Evolutionary conservation across 2,113 vertebrate genomes (phyloP).

Genomic region (Corythaixoides concolor): DNA sequence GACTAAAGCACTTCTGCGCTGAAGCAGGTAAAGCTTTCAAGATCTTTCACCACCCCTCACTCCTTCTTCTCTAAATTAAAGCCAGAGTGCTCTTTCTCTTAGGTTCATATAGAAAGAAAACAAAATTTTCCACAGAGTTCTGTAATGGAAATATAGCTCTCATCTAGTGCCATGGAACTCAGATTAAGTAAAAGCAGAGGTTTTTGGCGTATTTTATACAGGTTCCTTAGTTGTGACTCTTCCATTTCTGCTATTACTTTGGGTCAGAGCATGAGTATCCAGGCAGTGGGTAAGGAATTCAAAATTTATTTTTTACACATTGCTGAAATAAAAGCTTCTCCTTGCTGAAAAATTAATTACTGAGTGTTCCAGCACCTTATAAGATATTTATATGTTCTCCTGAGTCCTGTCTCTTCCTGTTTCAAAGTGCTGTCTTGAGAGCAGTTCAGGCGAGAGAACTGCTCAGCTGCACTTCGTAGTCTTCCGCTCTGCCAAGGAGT

Average conservation of each 20-base stretch:
- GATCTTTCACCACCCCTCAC: background rate
- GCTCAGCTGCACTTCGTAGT: conserved; percentile 10
- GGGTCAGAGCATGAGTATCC: background rate
- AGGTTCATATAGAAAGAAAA: background rate
- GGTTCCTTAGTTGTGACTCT: background rate
- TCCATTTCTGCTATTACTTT: background rate
- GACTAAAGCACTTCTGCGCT: background rate
- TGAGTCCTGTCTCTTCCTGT: conserved; percentile 53
- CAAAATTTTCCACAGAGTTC: background rate
- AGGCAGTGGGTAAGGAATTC: background rate
- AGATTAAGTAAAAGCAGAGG: background rate
- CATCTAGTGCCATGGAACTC: background rate
- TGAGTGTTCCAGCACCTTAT: conserved; percentile 65
- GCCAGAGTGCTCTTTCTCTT: background rate
- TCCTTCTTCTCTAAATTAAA: background rate
- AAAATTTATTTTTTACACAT: conserved; percentile 47
- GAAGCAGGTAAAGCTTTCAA: background rate
- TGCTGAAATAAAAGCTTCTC: conserved; percentile 66
- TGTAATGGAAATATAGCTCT: background rate
- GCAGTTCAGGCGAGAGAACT: conserved; percentile 44
- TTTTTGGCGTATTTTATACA: background rate
- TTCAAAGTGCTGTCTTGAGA: conserved; percentile 54
- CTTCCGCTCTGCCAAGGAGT: conserved; percentile 39
- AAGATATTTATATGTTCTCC: conserved; percentile 71
- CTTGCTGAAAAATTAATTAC: conserved; percentile 74